Percentiles rank a stretch among this genome's conserved stretches.
phyloP scores from a whole-genome alignment of 2,113 vertebrate genomes.

The Perca flavescens region DNA sequence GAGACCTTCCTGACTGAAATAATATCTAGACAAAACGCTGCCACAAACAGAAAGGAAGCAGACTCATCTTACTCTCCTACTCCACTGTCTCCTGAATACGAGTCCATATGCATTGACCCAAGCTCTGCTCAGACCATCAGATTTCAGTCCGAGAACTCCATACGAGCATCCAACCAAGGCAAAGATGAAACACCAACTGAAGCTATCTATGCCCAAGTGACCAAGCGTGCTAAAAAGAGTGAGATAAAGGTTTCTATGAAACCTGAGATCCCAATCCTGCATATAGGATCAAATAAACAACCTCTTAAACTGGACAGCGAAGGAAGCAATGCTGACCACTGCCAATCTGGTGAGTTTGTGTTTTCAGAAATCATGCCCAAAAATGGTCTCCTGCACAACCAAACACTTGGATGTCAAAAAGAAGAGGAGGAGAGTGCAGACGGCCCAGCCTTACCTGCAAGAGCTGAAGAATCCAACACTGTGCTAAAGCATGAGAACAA shows the following conservation, averaged over 20 bases:
- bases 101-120: constrained; percentile 85
- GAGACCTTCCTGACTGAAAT: constrained; percentile 87
- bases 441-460: constrained; percentile 77
- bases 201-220: constrained; percentile 87
- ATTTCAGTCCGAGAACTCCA: constrained; percentile 80
- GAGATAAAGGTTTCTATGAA: constrained; percentile 84
- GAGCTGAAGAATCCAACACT: constrained; percentile 66
- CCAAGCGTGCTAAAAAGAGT: constrained; percentile 84
- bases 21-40: constrained; percentile 82
- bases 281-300: constrained; percentile 81
- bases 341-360: constrained; percentile 72
- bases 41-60: constrained; percentile 65
- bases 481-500: constrained; percentile 52
- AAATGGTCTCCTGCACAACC: constrained; percentile 79
- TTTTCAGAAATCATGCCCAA: constrained; percentile 82
- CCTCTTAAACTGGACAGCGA: constrained; percentile 50
- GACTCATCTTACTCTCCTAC: constrained; percentile 69
- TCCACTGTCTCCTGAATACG: constrained; percentile 83
- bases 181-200: constrained; percentile 79
- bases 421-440: constrained; percentile 70
- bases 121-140: constrained; percentile 80
- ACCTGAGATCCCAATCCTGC: constrained; percentile 84
- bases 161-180: constrained; percentile 66
- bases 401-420: constrained; percentile 63
- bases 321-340: constrained; percentile 57